Evolutionary conservation across 2,797 vertebrate genomes (phyloP).

Genomic region (Eremophila alpestris): DNA sequence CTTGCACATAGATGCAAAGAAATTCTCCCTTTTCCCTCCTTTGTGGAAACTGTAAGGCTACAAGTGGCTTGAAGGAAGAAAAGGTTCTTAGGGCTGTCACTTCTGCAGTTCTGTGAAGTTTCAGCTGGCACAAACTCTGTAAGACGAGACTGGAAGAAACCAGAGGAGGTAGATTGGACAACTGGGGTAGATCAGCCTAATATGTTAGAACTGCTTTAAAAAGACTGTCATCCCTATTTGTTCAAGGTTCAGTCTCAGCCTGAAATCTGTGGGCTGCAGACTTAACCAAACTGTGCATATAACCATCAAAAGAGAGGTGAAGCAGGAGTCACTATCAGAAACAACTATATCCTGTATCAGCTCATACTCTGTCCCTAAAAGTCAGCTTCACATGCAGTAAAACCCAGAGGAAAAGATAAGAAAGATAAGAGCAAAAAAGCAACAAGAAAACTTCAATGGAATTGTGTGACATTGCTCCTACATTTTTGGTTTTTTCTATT

Average conservation of each 20-base stretch:
- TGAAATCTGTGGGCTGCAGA: neutral
- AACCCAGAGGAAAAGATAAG: neutral
- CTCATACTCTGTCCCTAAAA: neutral
- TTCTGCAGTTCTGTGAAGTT: neutral
- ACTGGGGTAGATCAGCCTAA: neutral
- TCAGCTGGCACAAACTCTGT: neutral
- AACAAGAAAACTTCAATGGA: neutral
- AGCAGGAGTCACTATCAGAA: neutral
- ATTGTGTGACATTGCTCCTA: neutral
- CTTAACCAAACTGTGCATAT: neutral
- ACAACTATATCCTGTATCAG: fast-evolving
- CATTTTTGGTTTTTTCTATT: neutral
- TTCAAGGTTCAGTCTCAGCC: neutral
- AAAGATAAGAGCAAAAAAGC: neutral
- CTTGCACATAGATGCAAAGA: neutral
- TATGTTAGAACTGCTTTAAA: neutral
- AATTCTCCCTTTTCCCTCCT: neutral
- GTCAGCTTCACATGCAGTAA: neutral
- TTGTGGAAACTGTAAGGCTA: neutral
- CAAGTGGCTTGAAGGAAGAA: neutral
- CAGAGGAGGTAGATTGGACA: neutral
- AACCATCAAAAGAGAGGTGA: neutral
- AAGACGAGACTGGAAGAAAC: neutral
- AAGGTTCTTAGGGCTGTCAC: neutral
- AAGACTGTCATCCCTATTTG: neutral